A percentile compares a stretch with the other conserved stretches of the same genome.
Conservation (phyloP, 2,888 invertebrate species). For the Charanyca ferruginea region DNA sequence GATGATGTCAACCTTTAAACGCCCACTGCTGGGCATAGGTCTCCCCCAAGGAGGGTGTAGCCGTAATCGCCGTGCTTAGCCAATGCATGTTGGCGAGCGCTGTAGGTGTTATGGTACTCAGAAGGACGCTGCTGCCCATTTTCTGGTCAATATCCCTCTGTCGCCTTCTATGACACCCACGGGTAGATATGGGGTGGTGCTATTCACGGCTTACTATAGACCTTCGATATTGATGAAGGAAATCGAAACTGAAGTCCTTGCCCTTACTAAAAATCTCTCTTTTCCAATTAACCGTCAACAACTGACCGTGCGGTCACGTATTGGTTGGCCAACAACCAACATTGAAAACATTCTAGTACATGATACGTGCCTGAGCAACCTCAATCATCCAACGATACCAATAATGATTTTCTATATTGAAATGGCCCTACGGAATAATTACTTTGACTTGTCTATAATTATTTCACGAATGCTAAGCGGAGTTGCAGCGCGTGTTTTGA, state of each 20-base stretch:
- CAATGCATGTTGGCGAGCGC: no score
- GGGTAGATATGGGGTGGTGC: no score
- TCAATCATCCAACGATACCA: conserved; percentile 20
- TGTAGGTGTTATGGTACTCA: no score
- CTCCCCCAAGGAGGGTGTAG: no score
- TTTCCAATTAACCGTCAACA: conserved; percentile 46
- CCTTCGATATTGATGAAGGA: conserved; percentile 25
- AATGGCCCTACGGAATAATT: conserved; percentile 48
- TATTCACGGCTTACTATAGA: no score
- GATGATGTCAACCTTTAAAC: no score
- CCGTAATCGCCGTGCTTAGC: no score
- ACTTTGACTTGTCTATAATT: conserved; percentile 22
- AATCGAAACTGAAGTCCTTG: conserved; percentile 39
- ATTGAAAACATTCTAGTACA: conserved; percentile 48
- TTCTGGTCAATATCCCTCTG: no score
- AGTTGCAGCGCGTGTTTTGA: conserved; percentile 14
- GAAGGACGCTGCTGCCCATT: no score
- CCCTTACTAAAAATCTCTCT: conserved; percentile 54
- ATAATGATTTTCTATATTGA: conserved; percentile 45
- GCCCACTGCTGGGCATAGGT: no score
- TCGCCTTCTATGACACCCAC: no score
- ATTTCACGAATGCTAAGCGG: conserved; percentile 13
- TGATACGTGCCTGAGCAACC: conserved; percentile 54
- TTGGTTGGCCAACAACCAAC: conserved; percentile 45
- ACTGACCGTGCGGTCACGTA: conserved; percentile 56